Conservation (phyloP, 2,888 invertebrate genomes). For the Tenodera sinensis region DNA sequence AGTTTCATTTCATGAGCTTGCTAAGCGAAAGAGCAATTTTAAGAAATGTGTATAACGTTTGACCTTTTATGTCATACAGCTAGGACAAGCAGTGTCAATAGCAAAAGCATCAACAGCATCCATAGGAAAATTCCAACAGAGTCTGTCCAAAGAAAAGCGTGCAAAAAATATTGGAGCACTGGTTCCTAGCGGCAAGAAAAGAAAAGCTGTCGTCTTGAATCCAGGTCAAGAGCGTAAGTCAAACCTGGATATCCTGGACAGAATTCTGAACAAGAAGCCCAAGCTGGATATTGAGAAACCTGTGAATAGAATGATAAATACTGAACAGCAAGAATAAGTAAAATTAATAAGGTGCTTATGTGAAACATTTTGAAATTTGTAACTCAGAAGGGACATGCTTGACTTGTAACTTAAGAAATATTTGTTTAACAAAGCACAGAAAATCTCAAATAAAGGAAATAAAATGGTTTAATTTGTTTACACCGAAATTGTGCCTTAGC, state of each 20-base stretch:
- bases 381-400: no score
- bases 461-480: no score
- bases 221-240: slow-evolving; percentile 62
- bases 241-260: slow-evolving; percentile 69
- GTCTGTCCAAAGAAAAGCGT: slow-evolving; percentile 66
- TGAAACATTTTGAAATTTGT: no score
- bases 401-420: no score
- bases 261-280: slow-evolving; percentile 70
- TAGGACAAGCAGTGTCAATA: slow-evolving; percentile 75
- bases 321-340: slow-evolving; percentile 64
- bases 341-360: not conserved
- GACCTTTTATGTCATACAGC: slow-evolving; percentile 49
- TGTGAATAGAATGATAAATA: slow-evolving; percentile 62
- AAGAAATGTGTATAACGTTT: no score
- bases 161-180: slow-evolving; percentile 45
- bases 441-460: no score
- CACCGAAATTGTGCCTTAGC: no score
- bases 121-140: slow-evolving; percentile 88
- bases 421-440: no score
- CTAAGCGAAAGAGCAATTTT: not conserved
- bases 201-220: slow-evolving; percentile 34
- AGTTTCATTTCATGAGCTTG: not conserved
- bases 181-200: slow-evolving; percentile 63
- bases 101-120: slow-evolving; percentile 93
- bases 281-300: slow-evolving; percentile 76